Evolutionary conservation across 2,113 vertebrate genomes (phyloP).

Genomic region (Cheilinus undulatus): DNA sequence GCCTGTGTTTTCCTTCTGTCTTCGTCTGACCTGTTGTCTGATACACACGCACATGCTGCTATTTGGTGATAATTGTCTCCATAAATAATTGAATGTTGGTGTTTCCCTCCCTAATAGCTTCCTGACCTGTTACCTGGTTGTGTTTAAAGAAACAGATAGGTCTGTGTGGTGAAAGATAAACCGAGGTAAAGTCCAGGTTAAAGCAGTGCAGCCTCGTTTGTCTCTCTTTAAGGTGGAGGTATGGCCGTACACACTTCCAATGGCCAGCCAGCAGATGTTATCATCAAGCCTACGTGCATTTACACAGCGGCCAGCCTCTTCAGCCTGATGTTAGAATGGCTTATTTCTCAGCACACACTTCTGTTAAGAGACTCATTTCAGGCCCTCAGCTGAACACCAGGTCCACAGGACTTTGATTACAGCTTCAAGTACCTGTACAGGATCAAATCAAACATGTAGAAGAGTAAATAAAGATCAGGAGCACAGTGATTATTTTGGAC

Average conservation of each 20-base stretch:
- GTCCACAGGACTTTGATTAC: slow-evolving; percentile 22
- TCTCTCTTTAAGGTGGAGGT: slow-evolving; percentile 41
- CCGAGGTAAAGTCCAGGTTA: slow-evolving; percentile 54
- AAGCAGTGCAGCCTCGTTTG: slow-evolving; percentile 33
- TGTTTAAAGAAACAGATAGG: slow-evolving; percentile 48
- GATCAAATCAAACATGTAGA: slow-evolving; percentile 13
- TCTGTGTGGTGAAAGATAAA: slow-evolving; percentile 47
- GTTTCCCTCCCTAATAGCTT: slow-evolving; percentile 55
- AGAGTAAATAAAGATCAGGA: slow-evolving; percentile 27
- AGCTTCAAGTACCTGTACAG: background rate
- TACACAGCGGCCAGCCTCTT: slow-evolving; percentile 1
- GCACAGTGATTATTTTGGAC: background rate
- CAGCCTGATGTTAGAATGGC: slow-evolving; percentile 12
- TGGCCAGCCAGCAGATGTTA: slow-evolving; percentile 47
- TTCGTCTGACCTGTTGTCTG: slow-evolving; percentile 26
- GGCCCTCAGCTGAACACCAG: background rate
- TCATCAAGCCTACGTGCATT: slow-evolving; percentile 25
- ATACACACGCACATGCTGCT: slow-evolving; percentile 9
- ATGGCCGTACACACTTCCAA: slow-evolving; percentile 27
- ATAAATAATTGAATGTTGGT: slow-evolving; percentile 65
- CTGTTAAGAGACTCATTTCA: slow-evolving; percentile 17
- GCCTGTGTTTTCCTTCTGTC: slow-evolving; percentile 24
- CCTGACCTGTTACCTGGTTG: slow-evolving; percentile 16
- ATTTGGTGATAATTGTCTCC: slow-evolving; percentile 58
- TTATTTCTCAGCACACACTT: slow-evolving; percentile 28